Evolutionary conservation across 2,888 invertebrate genomes (phyloP).

Genomic region (Aelia acuminata): DNA sequence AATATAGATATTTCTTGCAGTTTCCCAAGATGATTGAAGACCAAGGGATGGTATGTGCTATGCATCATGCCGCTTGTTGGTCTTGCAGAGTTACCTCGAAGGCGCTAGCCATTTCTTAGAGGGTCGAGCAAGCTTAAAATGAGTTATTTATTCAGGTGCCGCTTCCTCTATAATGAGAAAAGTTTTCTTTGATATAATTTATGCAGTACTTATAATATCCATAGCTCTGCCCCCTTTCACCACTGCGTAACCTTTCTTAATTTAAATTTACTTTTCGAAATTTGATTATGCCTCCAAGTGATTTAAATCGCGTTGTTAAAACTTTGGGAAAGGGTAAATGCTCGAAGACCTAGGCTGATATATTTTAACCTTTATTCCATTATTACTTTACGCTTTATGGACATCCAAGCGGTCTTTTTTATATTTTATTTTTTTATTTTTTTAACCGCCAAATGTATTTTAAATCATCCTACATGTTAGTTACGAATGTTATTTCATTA

Average conservation of each 20-base stretch:
- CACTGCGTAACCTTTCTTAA: constrained; percentile 36
- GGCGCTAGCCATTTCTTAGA: constrained; percentile 8
- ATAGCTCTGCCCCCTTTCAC: constrained; percentile 39
- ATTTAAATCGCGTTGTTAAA: constrained; percentile 45
- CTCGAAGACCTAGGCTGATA: not conserved
- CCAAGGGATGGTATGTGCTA: not conserved
- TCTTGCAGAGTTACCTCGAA: not conserved
- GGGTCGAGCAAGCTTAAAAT: constrained; percentile 43
- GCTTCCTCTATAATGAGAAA: constrained; percentile 55
- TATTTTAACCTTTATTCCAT: not conserved
- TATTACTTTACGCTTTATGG: too few relatives aligned
- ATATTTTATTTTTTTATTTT: not conserved
- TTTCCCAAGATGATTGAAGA: not conserved
- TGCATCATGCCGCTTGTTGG: not conserved
- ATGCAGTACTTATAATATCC: constrained; percentile 59
- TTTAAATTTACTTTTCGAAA: constrained; percentile 46
- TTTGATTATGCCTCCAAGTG: constrained; percentile 49
- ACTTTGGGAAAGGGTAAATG: not conserved
- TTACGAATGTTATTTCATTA: too few relatives aligned
- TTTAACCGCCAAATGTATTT: not conserved
- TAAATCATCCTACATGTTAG: too few relatives aligned
- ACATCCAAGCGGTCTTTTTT: too few relatives aligned
- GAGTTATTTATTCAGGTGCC: constrained; percentile 57
- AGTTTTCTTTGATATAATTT: constrained; percentile 55
- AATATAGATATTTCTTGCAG: not conserved